Evolutionary conservation across 2,797 vertebrate species (phyloP), one percentile per base, ranked within the genome.

Genomic region (Mionectes olivaceus): DNA sequence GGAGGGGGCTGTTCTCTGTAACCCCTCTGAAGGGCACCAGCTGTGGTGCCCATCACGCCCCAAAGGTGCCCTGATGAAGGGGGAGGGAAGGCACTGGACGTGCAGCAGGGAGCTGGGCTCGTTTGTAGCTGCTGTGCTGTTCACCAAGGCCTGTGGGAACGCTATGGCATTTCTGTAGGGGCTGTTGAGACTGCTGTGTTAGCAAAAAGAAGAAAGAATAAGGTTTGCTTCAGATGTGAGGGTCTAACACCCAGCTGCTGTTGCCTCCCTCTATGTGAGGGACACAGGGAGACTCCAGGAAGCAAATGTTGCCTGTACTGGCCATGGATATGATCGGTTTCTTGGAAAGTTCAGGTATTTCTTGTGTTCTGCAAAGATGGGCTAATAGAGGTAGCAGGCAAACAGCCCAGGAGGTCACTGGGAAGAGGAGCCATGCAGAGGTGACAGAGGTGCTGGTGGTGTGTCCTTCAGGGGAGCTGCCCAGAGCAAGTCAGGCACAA

Each of bases 351-450:
- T 70, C 41, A 32, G 59, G 49, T 39, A 28, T 68, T 46, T 74
- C 4, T 2, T 10, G 8, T 79, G 24, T 8, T 30, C 35, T 2
- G 7, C 33, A 35, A 23, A 39, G 75, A 28, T 11, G n/a, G 27
- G 70, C 46, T 85, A 49, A 60, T 57, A 12, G 82, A 85, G 56
- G 23, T 71, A 77, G 64, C 56, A 80, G 30, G 23, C 8, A 7
- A 7, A 13, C 47, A 55, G 50, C 74, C 35, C 44, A 56, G 35
- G 47, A 50, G n/a, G 53, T n/a, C 24, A 22, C 52, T 32, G 49
- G 35, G 15, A 39, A 16, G 76, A 33, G 50, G 39, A 46, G n/a
- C 30, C 0, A 1, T 4, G 4, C 0, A 1, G 37, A 63, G 41
- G 5, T 84, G 70, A 7, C 28, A 8, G 0, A 4, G 43, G 3